phyloP scores from a whole-genome alignment of 2,888 invertebrate species.

The Junonia oenone region DNA sequence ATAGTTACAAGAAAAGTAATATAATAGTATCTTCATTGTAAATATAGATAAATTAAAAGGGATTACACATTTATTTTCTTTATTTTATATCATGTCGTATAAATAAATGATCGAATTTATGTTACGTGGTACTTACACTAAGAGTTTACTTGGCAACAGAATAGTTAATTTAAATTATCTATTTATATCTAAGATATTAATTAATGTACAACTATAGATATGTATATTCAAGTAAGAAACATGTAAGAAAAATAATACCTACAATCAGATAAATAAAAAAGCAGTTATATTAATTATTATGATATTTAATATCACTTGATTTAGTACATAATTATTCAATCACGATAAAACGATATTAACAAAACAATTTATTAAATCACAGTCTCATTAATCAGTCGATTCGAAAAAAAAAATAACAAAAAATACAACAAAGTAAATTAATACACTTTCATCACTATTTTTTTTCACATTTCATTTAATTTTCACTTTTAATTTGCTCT shows the following conservation, averaged over 20 bases:
- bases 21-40: slow-evolving; percentile 16
- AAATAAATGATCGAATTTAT: too few relatives aligned
- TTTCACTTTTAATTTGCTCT: slow-evolving; percentile 17
- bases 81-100: too few relatives aligned
- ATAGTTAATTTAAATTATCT: too few relatives aligned
- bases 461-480: neutral
- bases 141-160: too few relatives aligned
- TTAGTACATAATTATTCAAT: neutral
- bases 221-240: too few relatives aligned
- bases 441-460: neutral
- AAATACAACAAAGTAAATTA: too few relatives aligned
- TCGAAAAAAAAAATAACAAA: neutral
- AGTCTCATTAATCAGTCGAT: slow-evolving; percentile 19
- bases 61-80: neutral
- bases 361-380: slow-evolving; percentile 4
- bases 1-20: slow-evolving; percentile 52
- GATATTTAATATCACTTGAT: neutral
- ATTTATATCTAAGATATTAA: too few relatives aligned
- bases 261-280: neutral
- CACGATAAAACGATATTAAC: neutral
- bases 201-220: too few relatives aligned
- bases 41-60: too few relatives aligned
- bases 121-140: too few relatives aligned
- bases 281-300: neutral
- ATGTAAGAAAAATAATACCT: too few relatives aligned